A percentile compares a stretch with the other conserved stretches of the same genome.
Evolutionary conservation across 1,140 invertebrate genomes (phyloP).

Genomic region (Aleiodes sp.): DNA sequence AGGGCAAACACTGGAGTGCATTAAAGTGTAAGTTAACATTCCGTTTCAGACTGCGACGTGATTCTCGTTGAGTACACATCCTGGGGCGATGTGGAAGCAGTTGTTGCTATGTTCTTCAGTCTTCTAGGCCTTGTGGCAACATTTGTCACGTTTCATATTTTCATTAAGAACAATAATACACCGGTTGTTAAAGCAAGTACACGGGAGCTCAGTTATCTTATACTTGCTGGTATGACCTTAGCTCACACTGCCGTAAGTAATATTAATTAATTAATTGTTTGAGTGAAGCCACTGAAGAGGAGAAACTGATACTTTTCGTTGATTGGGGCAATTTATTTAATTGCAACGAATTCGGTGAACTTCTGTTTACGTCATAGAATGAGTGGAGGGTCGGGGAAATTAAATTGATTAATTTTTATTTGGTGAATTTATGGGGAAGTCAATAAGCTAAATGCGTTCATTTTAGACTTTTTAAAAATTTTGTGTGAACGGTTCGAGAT

Average conservation of each 20-base stretch:
- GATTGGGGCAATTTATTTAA: too few relatives aligned
- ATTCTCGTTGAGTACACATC: constrained; percentile 69
- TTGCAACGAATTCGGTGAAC: too few relatives aligned
- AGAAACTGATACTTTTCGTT: too few relatives aligned
- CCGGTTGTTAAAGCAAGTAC: constrained; percentile 77
- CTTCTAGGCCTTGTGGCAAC: constrained; percentile 73
- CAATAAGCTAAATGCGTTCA: too few relatives aligned
- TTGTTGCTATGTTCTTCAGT: constrained; percentile 72
- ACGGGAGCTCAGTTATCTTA: constrained; percentile 76
- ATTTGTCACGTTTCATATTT: constrained; percentile 69
- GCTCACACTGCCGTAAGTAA: constrained; percentile 54
- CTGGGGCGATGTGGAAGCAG: constrained; percentile 70
- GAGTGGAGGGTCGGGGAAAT: too few relatives aligned
- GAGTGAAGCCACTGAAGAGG: too few relatives aligned
- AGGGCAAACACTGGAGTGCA: neutral
- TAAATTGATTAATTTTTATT: too few relatives aligned
- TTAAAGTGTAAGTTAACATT: neutral
- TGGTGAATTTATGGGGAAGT: too few relatives aligned
- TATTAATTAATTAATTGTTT: constrained; percentile 23
- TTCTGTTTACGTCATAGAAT: too few relatives aligned
- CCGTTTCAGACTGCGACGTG: constrained; percentile 66
- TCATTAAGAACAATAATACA: constrained; percentile 74
- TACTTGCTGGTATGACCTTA: constrained; percentile 69
- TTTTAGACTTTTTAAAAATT: too few relatives aligned
- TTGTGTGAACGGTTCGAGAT: too few relatives aligned